phyloP scores from a whole-genome alignment of 2,888 invertebrate species.

The Polylopha cassiicola region DNA sequence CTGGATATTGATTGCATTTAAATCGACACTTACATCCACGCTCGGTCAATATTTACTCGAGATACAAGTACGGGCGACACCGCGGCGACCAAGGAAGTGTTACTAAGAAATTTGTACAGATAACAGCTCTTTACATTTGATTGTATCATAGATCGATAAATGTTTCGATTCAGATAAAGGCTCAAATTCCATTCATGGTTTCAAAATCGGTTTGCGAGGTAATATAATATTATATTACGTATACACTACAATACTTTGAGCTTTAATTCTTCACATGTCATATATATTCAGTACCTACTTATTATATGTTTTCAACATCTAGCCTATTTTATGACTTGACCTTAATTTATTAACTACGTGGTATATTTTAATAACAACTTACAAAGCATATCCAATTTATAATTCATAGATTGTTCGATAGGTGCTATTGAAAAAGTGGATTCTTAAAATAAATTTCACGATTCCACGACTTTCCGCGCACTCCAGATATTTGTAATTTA shows the following conservation, averaged over 20 bases:
- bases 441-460: slow-evolving; percentile 48
- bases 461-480: slow-evolving; percentile 44
- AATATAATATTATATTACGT: too few species aligned
- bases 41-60: slow-evolving; percentile 64
- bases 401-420: slow-evolving; percentile 39
- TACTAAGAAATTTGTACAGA: slow-evolving; percentile 67
- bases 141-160: slow-evolving; percentile 32
- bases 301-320: too few species aligned
- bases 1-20: slow-evolving; percentile 58
- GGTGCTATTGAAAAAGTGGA: slow-evolving; percentile 29
- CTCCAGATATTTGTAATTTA: slow-evolving; percentile 49
- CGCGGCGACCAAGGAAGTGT: slow-evolving; percentile 52
- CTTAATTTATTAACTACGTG: slow-evolving; percentile 23
- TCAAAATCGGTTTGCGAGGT: neutral
- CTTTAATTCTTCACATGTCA: too few species aligned
- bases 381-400: slow-evolving; percentile 39
- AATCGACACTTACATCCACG: slow-evolving; percentile 65
- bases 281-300: too few species aligned
- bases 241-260: too few species aligned
- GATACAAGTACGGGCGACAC: slow-evolving; percentile 47
- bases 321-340: slow-evolving; percentile 9
- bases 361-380: slow-evolving; percentile 35
- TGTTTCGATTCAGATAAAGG: slow-evolving; percentile 18
- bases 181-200: slow-evolving; percentile 9
- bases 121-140: slow-evolving; percentile 54